Conservation (phyloP, 2,888 invertebrate genomes). For the Liposcelis brunnea region DNA sequence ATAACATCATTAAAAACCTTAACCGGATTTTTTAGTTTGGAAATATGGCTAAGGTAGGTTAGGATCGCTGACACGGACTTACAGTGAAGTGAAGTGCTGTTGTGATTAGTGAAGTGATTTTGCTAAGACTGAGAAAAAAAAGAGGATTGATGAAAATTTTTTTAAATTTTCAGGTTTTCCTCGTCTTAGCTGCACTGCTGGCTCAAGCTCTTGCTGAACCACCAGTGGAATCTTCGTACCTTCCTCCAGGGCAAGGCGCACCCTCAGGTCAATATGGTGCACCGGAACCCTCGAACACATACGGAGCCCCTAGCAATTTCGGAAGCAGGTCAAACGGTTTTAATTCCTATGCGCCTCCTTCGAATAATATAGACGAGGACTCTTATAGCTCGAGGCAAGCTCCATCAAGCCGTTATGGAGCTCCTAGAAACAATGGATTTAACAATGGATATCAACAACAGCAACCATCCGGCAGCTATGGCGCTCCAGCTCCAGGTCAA, state of each 20-base stretch:
- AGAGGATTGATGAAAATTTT: conserved; percentile 2
- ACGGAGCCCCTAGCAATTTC: background rate
- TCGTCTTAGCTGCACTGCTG: background rate
- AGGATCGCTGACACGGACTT: too few relatives aligned
- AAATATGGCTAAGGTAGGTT: too few relatives aligned
- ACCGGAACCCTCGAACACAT: background rate
- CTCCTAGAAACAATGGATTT: too few relatives aligned
- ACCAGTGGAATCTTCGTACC: conserved; percentile 1
- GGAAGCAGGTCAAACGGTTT: background rate
- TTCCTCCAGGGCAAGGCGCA: background rate
- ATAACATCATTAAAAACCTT: background rate
- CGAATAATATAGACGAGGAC: background rate
- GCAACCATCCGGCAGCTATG: background rate
- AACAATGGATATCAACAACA: too few relatives aligned
- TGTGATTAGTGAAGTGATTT: too few relatives aligned
- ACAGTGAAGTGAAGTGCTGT: too few relatives aligned
- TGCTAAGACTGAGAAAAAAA: too few relatives aligned
- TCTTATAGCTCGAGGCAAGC: background rate
- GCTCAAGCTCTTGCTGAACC: conserved; percentile 1
- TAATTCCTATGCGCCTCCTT: conserved; percentile 1
- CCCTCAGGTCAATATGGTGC: conserved; percentile 5
- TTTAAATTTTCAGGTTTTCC: background rate
- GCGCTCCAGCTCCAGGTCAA: background rate
- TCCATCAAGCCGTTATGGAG: background rate
- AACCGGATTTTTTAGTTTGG: too few relatives aligned